These are phyloP conservation scores for Sarotherodon lohbergeri DNA, from an alignment of 2,113 vertebrate genomes.

Conservation along the genomic window DNA sequence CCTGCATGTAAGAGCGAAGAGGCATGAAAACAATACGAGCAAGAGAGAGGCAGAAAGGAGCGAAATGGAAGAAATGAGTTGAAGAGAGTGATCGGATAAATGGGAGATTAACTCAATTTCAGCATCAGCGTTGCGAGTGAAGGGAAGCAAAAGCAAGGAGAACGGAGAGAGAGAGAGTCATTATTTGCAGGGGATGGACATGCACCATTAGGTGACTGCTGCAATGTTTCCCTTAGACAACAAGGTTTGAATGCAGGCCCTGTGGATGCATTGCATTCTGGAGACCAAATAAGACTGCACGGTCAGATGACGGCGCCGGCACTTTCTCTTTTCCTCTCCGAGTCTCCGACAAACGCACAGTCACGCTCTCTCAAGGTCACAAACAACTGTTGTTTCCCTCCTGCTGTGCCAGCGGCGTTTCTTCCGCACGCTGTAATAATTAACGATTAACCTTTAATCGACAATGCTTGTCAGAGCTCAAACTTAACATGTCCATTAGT, in stretches of 20 bases:
- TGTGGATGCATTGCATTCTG: not conserved
- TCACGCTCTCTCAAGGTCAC: not conserved
- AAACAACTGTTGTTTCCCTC: not conserved
- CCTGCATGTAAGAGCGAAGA: not conserved
- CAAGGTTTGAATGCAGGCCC: not conserved
- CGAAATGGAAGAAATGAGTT: not conserved
- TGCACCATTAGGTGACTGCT: slow-evolving; percentile 30
- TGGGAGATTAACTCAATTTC: not conserved
- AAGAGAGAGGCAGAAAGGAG: not conserved
- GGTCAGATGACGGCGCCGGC: not conserved
- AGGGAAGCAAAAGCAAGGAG: not conserved
- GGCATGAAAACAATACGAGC: not conserved
- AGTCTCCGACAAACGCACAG: not conserved
- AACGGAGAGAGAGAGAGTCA: not conserved
- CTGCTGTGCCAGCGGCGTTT: not conserved
- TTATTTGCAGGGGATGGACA: not conserved
- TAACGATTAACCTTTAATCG: slow-evolving; percentile 58
- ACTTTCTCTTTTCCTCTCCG: not conserved
- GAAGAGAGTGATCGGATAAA: not conserved
- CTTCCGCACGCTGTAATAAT: slow-evolving; percentile 2
- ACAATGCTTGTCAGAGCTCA: slow-evolving; percentile 28
- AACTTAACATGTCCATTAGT: slow-evolving; percentile 44
- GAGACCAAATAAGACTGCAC: not conserved
- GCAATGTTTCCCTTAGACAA: slow-evolving; percentile 14
- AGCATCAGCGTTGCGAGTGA: not conserved